Evolutionary conservation across 2,888 invertebrate species (phyloP).

Genomic region (Melinaea menophilus): DNA sequence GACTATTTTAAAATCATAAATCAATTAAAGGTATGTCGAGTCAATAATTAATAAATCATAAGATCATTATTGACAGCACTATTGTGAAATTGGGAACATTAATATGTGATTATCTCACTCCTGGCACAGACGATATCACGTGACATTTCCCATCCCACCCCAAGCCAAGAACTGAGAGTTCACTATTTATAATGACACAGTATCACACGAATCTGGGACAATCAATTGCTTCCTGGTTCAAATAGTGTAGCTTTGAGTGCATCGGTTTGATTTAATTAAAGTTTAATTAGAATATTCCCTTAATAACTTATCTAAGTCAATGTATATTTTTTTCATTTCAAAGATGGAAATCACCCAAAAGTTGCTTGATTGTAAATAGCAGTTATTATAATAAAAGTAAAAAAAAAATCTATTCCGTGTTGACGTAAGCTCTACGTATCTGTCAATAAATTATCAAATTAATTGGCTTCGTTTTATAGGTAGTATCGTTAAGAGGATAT

Average conservation of each 20-base stretch:
- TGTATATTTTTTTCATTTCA: neutral
- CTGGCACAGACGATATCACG: conserved; percentile 25
- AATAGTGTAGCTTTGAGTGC: neutral
- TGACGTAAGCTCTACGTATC: too few species aligned
- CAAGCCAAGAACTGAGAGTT: conserved; percentile 4
- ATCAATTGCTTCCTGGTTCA: conserved; percentile 34
- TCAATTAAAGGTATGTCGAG: neutral
- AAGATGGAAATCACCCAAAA: too few species aligned
- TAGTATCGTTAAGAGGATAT: too few species aligned
- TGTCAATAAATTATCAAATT: too few species aligned
- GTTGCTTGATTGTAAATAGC: too few species aligned
- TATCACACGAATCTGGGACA: conserved; percentile 29
- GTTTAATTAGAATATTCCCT: conserved; percentile 15
- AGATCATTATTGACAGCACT: neutral
- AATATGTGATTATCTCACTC: conserved; percentile 19
- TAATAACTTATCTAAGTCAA: conserved; percentile 3
- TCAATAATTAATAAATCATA: neutral
- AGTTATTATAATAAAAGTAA: too few species aligned
- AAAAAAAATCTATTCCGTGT: too few species aligned
- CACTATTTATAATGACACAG: conserved; percentile 40
- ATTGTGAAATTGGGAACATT: conserved; percentile 11
- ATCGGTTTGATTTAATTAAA: too few species aligned
- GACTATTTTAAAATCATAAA: too few species aligned
- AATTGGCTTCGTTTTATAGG: too few species aligned
- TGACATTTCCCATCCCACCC: conserved; percentile 28